Evolutionary conservation across 2,888 invertebrate species (phyloP), one percentile per base, ranked within the genome.

Genomic region (Cataglyphis cursor): DNA sequence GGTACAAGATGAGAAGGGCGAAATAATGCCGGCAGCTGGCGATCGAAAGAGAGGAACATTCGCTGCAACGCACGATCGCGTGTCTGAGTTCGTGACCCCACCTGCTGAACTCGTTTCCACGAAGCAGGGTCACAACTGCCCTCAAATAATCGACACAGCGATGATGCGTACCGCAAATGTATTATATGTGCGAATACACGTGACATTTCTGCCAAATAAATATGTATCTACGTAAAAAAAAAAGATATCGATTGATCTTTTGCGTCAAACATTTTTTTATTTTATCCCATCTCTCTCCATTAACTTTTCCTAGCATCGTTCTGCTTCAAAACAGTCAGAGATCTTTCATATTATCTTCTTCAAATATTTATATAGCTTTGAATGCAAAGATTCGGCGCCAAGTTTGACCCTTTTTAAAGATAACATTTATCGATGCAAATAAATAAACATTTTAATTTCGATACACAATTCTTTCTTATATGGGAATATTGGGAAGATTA

Each of bases 61-160:
- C 75, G 75, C 65, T 41, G 72, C 41, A 72, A 65, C 64, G 74
- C 74, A 44, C 65, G 65, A 82, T 75, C 75, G 75, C 57, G 59
- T 66, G 82, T 28, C 75, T 57, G 66, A 75, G 54, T 68, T 65
- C 75, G 75, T 66, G 75, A 82, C 82, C 82, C 61, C 75, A 82
- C 82, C 65, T 82, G 82, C 75, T 82, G 82, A 82, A 82, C 82
- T 51, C 75, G 82, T 82, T 82, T 82, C 62, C 64, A 31, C 51
- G 68, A 78, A 70, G 78, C 57, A 68, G 48, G 51, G 51, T 68
- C 41, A 44, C 66, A 78, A 59, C 8, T 66, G 21, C 59, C 41
- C 41, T 57, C 76, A 44, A 66, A 76, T 66, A 57, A 64, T 44
- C 41, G 54, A 61, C 57, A 5, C n/a, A 21, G 31, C 35, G n/a